phyloP scores from a whole-genome alignment of 2,888 invertebrate genomes.

The Apotomis capreana region DNA sequence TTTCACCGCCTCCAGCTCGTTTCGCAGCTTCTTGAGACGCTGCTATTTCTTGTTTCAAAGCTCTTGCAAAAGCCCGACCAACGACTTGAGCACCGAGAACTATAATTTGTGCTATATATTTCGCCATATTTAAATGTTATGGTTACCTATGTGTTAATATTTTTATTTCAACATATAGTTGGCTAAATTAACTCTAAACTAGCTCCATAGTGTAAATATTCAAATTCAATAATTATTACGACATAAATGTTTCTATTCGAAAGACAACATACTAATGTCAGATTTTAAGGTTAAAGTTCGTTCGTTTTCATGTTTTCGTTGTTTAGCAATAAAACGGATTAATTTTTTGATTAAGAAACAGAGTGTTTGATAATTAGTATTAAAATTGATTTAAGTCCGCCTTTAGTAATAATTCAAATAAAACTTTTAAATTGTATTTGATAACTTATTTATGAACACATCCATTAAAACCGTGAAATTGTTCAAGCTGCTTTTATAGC shows the following conservation, averaged over 20 bases:
- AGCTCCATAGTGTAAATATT: conserved; percentile 28
- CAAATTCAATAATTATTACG: conserved; percentile 48
- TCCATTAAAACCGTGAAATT: not conserved
- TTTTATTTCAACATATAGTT: conserved; percentile 55
- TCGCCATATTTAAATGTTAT: conserved; percentile 87
- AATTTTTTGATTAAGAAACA: conserved; percentile 1
- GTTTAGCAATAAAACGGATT: too few relatives aligned
- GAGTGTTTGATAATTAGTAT: too few relatives aligned
- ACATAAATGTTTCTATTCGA: conserved; percentile 42
- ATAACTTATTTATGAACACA: conserved; percentile 7
- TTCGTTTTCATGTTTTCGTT: conserved; percentile 20
- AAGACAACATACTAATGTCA: conserved; percentile 22
- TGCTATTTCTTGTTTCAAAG: conserved; percentile 92
- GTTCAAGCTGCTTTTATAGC: conserved; percentile 12
- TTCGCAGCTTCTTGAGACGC: conserved; percentile 95
- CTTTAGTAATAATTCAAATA: too few relatives aligned
- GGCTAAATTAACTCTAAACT: conserved; percentile 40
- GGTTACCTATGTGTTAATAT: conserved; percentile 3
- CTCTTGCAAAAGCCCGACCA: conserved; percentile 95
- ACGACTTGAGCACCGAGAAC: conserved; percentile 95
- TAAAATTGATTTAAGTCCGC: too few relatives aligned
- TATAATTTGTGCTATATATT: conserved; percentile 95
- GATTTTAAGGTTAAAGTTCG: conserved; percentile 48
- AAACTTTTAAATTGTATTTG: too few relatives aligned
- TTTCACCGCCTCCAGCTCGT: conserved; percentile 87